A percentile compares a stretch with the other conserved stretches of the same genome.
phyloP scores from a whole-genome alignment of 2,888 invertebrate species.

The Nudaria mundana region DNA sequence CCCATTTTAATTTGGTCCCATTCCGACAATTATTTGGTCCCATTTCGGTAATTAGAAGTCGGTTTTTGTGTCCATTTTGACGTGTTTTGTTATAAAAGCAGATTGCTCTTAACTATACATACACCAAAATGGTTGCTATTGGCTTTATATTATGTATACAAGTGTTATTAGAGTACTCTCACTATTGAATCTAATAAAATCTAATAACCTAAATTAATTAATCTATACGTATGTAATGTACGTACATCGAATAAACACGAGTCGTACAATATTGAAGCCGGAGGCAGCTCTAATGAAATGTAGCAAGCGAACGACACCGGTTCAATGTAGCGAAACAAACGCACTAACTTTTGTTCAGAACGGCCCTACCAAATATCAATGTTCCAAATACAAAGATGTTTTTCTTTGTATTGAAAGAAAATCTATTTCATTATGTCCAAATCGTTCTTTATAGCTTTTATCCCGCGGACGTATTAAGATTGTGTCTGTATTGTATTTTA shows the following conservation, averaged over 20 bases:
- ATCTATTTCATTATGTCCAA: constrained; percentile 35
- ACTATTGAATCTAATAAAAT: constrained; percentile 40
- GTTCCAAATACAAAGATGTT: constrained; percentile 41
- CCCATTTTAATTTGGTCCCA: no score
- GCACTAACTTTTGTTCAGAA: constrained; percentile 51
- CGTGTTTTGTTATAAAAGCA: no score
- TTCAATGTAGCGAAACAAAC: constrained; percentile 72
- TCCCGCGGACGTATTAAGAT: constrained; percentile 13
- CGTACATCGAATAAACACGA: constrained; percentile 51
- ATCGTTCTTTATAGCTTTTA: constrained; percentile 30
- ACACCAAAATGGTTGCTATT: no score
- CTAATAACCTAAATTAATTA: constrained; percentile 67
- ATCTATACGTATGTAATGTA: constrained; percentile 57
- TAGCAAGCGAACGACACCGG: constrained; percentile 54
- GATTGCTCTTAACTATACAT: no score
- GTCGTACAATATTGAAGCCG: constrained; percentile 58
- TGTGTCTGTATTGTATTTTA: constrained; percentile 8
- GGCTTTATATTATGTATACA: no score
- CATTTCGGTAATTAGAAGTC: no score
- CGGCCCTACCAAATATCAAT: constrained; percentile 50
- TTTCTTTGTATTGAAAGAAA: constrained; percentile 37
- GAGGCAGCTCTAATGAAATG: constrained; percentile 71
- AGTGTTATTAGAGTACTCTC: constrained; percentile 7
- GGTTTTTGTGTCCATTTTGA: no score
- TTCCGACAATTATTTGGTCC: no score